Evolutionary conservation across 1,140 invertebrate species (phyloP).

Genomic region (Pseudomyrmex pallidus): DNA sequence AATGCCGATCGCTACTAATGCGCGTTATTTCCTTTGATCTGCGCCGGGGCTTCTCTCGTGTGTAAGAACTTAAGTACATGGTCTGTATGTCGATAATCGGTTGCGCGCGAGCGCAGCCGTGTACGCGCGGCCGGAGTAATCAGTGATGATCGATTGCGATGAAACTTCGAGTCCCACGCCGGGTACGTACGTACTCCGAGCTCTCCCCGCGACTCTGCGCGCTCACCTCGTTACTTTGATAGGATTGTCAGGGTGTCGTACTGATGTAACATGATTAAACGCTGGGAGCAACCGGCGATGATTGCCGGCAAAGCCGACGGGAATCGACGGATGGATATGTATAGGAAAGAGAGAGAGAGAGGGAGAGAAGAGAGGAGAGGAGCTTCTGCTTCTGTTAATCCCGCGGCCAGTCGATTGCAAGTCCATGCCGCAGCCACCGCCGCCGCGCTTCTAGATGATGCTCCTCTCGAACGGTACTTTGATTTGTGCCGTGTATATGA

Average conservation of each 20-base stretch:
- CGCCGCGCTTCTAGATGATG: conserved; percentile 1
- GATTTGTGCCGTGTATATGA: conserved; percentile 28
- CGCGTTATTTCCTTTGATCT: conserved; percentile 50
- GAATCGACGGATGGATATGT: conserved; percentile 8
- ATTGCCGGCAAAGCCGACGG: conserved; percentile 46
- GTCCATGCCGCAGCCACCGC: no score
- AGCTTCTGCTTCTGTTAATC: conserved; percentile 25
- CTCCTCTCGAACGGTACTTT: conserved; percentile 32
- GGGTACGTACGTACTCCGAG: not conserved
- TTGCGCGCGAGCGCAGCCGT: conserved; percentile 8
- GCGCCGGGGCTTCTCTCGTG: conserved; percentile 15
- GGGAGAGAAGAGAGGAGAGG: not conserved
- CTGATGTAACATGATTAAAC: conserved; percentile 47
- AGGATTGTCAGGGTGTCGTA: conserved; percentile 52
- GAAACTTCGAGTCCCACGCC: conserved; percentile 43
- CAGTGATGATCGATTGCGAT: conserved; percentile 56
- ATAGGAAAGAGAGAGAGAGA: no score
- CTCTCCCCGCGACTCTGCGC: not conserved
- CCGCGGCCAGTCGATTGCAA: not conserved
- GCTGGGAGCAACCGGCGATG: conserved; percentile 50
- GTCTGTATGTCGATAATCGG: conserved; percentile 45
- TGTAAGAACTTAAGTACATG: conserved; percentile 54
- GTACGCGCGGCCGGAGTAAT: conserved; percentile 46
- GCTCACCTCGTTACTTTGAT: conserved; percentile 57
- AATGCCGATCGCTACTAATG: conserved; percentile 46